phyloP scores from a whole-genome alignment of 2,888 invertebrate species.

The Aspidiotus rigidus region DNA sequence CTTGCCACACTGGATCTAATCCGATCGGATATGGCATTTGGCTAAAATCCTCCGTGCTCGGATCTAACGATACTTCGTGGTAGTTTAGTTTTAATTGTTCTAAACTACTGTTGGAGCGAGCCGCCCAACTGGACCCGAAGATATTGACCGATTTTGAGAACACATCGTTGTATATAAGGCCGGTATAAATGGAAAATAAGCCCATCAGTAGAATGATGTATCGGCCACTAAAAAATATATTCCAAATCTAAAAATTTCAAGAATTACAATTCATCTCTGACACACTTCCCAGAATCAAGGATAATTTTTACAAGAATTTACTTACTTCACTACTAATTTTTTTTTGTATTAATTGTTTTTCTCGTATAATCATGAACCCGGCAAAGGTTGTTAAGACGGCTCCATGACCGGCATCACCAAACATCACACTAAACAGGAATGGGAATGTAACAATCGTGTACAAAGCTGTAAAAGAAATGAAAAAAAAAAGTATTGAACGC shows the following conservation, averaged over 20 bases:
- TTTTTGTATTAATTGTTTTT: slow-evolving; percentile 50
- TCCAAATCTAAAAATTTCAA: slow-evolving; percentile 54
- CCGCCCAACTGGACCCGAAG: slow-evolving; percentile 57
- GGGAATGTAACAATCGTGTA: slow-evolving; percentile 68
- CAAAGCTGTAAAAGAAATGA: slow-evolving; percentile 50
- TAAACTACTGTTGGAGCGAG: slow-evolving; percentile 44
- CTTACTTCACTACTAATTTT: slow-evolving; percentile 47
- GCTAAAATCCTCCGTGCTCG: slow-evolving; percentile 44
- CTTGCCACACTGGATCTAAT: slow-evolving; percentile 60
- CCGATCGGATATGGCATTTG: slow-evolving; percentile 58
- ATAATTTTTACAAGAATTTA: background rate
- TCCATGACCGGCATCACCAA: slow-evolving; percentile 67
- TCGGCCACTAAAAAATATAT: slow-evolving; percentile 61
- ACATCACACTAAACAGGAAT: slow-evolving; percentile 69
- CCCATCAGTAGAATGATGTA: slow-evolving; percentile 68
- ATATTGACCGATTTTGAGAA: slow-evolving; percentile 62
- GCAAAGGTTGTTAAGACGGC: slow-evolving; percentile 57
- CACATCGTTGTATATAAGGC: slow-evolving; percentile 63
- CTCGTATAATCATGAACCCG: slow-evolving; percentile 54
- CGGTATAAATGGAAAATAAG: slow-evolving; percentile 63
- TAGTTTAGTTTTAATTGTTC: slow-evolving; percentile 39
- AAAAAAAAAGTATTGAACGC: too few species aligned
- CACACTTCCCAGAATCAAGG: background rate
- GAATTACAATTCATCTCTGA: background rate
- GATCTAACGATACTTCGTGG: slow-evolving; percentile 46